A percentile compares a stretch with the other conserved stretches of the same genome.
These are phyloP conservation scores for Anabas testudineus DNA, from an alignment of 2,797 vertebrate genomes.

Conservation along the genomic window DNA sequence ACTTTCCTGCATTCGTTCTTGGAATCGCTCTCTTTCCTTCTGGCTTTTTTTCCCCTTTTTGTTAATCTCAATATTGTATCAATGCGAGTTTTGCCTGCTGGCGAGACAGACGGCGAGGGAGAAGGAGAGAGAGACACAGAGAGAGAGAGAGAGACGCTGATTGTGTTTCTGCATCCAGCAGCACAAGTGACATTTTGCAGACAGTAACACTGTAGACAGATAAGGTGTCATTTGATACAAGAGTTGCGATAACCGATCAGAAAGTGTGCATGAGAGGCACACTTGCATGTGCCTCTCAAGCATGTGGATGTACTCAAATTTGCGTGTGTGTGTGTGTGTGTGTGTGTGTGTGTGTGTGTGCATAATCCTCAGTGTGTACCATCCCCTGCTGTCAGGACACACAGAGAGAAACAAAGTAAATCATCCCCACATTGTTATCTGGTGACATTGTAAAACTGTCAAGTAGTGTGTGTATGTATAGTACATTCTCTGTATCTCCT, in stretches of 20 bases:
- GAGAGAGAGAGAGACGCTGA: conserved; percentile 39
- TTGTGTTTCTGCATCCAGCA: conserved; percentile 36
- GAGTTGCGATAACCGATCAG: conserved; percentile 43
- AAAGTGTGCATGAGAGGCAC: conserved; percentile 12
- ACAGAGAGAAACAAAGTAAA: conserved; percentile 44
- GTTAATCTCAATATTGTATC: conserved; percentile 59
- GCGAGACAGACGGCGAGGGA: conserved; percentile 21
- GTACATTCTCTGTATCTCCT: background rate
- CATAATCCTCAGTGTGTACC: background rate
- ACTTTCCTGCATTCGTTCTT: conserved; percentile 15
- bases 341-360: conserved; percentile 2
- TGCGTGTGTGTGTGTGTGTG: conserved; percentile 20
- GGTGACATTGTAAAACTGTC: conserved; percentile 58
- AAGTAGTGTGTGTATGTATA: background rate
- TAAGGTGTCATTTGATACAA: conserved; percentile 50
- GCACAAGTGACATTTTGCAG: conserved; percentile 48
- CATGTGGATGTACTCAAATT: conserved; percentile 23
- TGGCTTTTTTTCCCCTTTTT: conserved; percentile 1
- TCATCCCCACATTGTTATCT: conserved; percentile 44
- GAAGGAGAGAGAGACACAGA: conserved; percentile 35
- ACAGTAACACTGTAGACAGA: conserved; percentile 38
- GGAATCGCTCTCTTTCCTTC: conserved; percentile 20
- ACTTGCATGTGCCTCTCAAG: conserved; percentile 16
- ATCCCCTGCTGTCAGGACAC: conserved; percentile 31
- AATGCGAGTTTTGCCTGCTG: conserved; percentile 22